Evolutionary conservation across 2,113 vertebrate genomes (phyloP).

Genomic region (Plectropomus leopardus): DNA sequence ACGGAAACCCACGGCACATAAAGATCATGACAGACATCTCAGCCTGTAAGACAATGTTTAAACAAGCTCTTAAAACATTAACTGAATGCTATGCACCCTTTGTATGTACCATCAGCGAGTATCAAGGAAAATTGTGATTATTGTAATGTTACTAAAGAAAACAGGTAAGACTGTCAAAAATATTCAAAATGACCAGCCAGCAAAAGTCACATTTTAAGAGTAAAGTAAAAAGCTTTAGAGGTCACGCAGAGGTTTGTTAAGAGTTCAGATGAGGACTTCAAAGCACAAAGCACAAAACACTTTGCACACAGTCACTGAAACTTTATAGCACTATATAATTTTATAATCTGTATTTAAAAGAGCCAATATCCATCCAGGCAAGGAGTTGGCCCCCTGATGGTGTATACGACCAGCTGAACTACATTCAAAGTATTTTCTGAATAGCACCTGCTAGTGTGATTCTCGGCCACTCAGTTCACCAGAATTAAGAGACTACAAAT

Average conservation of each 20-base stretch:
- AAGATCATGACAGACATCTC: background rate
- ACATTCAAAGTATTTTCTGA: background rate
- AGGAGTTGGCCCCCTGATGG: background rate
- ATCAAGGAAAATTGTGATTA: background rate
- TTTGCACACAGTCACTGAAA: constrained; percentile 3
- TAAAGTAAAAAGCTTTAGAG: background rate
- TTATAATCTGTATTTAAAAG: constrained; percentile 24
- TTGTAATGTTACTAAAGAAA: background rate
- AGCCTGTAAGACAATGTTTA: background rate
- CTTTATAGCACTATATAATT: constrained; percentile 9
- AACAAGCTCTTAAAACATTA: background rate
- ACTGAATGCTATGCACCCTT: background rate
- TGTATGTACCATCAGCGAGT: background rate
- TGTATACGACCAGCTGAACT: constrained; percentile 7
- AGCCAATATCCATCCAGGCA: constrained; percentile 13
- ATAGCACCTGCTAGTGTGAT: constrained; percentile 20
- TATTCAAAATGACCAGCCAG: background rate
- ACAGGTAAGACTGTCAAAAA: background rate
- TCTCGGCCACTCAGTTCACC: constrained; percentile 24
- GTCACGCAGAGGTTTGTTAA: background rate
- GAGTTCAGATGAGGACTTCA: background rate
- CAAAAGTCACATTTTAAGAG: background rate
- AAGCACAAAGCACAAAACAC: background rate
- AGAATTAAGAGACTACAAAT: constrained; percentile 30
- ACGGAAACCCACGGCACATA: background rate